Conservation (phyloP, 53 echinoderm and acorn worm species). For the Echinometra lucunter region DNA sequence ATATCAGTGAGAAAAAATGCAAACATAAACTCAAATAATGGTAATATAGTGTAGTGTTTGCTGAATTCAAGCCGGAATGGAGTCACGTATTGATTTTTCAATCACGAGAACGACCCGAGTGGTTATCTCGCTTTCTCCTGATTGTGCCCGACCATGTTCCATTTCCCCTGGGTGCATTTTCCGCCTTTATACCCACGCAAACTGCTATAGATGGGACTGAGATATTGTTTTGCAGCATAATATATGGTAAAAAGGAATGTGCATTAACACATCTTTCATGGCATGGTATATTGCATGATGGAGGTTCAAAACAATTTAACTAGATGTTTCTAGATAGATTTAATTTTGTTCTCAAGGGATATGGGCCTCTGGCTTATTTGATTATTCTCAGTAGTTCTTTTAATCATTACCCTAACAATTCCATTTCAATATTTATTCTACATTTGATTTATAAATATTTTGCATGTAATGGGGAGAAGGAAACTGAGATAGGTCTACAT, state of each 20-base stretch:
- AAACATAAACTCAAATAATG: conserved; percentile 51
- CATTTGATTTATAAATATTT: not conserved
- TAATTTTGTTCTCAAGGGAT: not conserved
- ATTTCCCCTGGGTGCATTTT: conserved; percentile 43
- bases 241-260: not conserved
- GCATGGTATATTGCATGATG: not conserved
- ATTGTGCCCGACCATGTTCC: conserved; percentile 27
- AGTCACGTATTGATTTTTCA: conserved; percentile 56
- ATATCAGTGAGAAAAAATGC: conserved; percentile 20
- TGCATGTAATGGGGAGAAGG: conserved; percentile 11
- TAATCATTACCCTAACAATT: not conserved
- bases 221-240: not conserved
- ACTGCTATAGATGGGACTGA: conserved; percentile 47
- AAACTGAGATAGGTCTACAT: too few relatives aligned
- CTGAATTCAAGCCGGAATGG: conserved; percentile 26
- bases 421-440: not conserved
- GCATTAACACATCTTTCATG: not conserved
- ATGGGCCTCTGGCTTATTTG: not conserved
- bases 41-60: conserved; percentile 39
- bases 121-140: conserved; percentile 17
- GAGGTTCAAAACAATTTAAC: not conserved
- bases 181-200: conserved; percentile 5
- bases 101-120: conserved; percentile 14
- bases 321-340: not conserved
- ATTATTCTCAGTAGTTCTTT: not conserved